A percentile compares a stretch with the other conserved stretches of the same genome.
Evolutionary conservation across 1,140 invertebrate genomes (phyloP).

Genomic region (Episyrphus balteatus): DNA sequence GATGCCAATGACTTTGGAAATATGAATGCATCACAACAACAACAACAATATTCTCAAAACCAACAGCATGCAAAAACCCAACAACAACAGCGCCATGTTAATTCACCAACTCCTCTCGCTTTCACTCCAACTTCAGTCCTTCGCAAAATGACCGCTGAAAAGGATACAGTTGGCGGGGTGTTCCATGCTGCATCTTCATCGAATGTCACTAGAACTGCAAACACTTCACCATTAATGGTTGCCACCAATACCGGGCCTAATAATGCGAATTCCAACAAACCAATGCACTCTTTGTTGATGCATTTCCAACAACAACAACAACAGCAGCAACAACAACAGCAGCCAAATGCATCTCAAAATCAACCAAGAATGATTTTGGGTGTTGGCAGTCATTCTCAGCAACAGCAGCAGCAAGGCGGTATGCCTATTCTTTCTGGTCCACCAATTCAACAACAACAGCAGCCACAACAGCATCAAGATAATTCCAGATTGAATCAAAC

Average conservation of each 20-base stretch:
- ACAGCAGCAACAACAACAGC: slow-evolving; percentile 8
- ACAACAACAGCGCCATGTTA: slow-evolving; percentile 14
- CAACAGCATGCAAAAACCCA: no score
- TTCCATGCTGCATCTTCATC: slow-evolving; percentile 19
- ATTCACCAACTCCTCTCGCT: slow-evolving; percentile 55
- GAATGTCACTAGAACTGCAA: slow-evolving; percentile 30
- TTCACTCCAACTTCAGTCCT: slow-evolving; percentile 86
- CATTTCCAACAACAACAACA: slow-evolving; percentile 6
- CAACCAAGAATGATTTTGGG: slow-evolving; percentile 32
- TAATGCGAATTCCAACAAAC: slow-evolving; percentile 3
- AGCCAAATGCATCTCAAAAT: slow-evolving; percentile 1
- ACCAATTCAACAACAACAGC: slow-evolving; percentile 7
- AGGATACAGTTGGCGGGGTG: slow-evolving; percentile 40
- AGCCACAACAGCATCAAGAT: slow-evolving; percentile 9
- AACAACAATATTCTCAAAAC: no score
- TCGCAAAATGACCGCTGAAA: slow-evolving; percentile 86
- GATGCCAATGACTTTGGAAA: no score
- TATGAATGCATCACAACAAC: no score
- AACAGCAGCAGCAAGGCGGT: slow-evolving; percentile 7
- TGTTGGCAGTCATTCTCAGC: slow-evolving; percentile 11
- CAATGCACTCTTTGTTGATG: not conserved
- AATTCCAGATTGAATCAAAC: slow-evolving; percentile 14
- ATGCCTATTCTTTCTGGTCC: not conserved
- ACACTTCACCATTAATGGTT: slow-evolving; percentile 28
- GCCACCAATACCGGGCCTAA: slow-evolving; percentile 25